Percentiles rank a stretch among this genome's conserved stretches.
Evolutionary conservation across 2,888 invertebrate species (phyloP).

Genomic region (Morpho helenor): DNA sequence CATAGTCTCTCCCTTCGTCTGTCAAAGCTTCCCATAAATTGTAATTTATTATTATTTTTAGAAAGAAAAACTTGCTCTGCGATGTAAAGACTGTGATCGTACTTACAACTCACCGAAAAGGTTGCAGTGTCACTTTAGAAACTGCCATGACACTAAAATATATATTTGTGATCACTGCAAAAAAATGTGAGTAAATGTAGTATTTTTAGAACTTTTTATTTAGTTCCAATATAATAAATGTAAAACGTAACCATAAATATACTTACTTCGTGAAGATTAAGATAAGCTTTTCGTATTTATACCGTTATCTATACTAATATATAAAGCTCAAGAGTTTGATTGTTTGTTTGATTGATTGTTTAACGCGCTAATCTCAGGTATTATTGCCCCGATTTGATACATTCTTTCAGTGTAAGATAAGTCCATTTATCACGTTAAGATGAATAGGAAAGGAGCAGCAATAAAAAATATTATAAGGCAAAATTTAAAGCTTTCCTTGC

Average conservation of each 20-base stretch:
- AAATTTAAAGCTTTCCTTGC: no score
- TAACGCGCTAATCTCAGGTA: not conserved
- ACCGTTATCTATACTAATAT: no score
- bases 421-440: no score
- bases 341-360: no score
- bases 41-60: conserved; percentile 28
- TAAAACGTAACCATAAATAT: not conserved
- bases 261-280: not conserved
- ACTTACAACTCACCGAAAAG: conserved; percentile 34
- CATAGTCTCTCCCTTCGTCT: not conserved
- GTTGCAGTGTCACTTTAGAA: conserved; percentile 36
- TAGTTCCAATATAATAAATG: not conserved
- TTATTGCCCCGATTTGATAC: not conserved
- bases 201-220: not conserved
- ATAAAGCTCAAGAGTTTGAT: no score
- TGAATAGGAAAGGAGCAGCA: no score
- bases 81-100: conserved; percentile 41
- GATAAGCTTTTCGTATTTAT: not conserved
- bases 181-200: conserved; percentile 41
- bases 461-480: no score
- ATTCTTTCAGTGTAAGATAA: no score
- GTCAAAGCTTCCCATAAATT: not conserved
- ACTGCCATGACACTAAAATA: conserved; percentile 30
- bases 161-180: conserved; percentile 50
- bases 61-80: conserved; percentile 30